Conservation (phyloP, 1,140 invertebrate genomes). For the Brachionus manjavacas region DNA sequence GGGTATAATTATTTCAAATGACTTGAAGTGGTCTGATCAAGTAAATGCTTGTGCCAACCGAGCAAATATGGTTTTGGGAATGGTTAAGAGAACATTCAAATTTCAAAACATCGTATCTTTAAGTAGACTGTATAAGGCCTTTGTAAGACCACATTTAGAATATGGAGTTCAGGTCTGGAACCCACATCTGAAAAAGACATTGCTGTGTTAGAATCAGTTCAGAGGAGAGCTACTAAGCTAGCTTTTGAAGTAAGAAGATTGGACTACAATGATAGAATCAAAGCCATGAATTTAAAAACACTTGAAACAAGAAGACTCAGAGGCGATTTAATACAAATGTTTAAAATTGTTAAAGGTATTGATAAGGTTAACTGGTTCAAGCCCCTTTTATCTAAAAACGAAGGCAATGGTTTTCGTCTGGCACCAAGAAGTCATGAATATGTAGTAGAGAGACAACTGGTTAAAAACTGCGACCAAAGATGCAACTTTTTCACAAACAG, state of each 20-base stretch:
- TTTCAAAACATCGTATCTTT: background rate
- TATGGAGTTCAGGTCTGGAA: background rate
- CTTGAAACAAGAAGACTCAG: background rate
- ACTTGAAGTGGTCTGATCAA: constrained; percentile 41
- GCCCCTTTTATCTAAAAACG: background rate
- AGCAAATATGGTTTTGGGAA: background rate
- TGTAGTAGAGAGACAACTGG: background rate
- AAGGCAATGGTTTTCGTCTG: no score
- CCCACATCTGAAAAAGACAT: background rate
- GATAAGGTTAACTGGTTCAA: background rate
- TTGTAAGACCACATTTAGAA: background rate
- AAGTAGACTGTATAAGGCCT: background rate
- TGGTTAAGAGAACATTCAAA: background rate
- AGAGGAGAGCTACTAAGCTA: background rate
- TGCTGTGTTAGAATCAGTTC: background rate
- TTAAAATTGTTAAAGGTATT: no score
- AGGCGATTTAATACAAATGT: background rate
- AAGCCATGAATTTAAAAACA: background rate
- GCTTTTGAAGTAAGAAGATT: background rate
- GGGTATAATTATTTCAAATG: constrained; percentile 37
- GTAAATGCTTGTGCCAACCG: background rate
- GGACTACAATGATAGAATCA: background rate
- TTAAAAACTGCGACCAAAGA: background rate
- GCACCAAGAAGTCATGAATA: no score
- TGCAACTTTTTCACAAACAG: background rate